Base-by-base conservation (phyloP, 2,888 invertebrate species). In the Dastarcus helophoroides region DNA sequence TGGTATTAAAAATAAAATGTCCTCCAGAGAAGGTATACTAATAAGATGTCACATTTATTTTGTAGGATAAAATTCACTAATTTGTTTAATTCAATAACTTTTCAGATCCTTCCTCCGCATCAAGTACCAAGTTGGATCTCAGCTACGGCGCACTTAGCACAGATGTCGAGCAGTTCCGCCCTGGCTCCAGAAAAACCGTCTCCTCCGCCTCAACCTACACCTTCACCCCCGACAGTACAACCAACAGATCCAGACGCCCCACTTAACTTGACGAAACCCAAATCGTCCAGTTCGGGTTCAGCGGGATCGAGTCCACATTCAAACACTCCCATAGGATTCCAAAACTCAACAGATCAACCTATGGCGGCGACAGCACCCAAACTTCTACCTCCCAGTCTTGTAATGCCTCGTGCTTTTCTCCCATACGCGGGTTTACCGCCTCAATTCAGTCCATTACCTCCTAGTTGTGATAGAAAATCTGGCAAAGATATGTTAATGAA, bases 181-280 rank as follows among this genome's bases (percentile, higher is more conserved):
- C 11, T 28, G 15, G 29, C 22, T 4, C 27, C 29, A 21, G 27
- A 23, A 10, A 36, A 19, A 3, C 30, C 30, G 7, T 22, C 35
- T 8, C 56, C 50, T 16, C 54, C 56, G 7, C 56, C 49, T 9
- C 58, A 50, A 35, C 46, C 47, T 22, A 52, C 54, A 2, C 54
- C 59, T n/a, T 50, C 62, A 11, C 56, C 60, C 2, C 54, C 58
- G 8, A 51, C 54, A 21, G 53, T 56, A 21, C 48, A 42, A 26
- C 46, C 51, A 26, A 48, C 53, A 11, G 80, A 83, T 60, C 76
- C 80, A 0, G 89, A 89, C 56, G 75, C 84, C 2, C 91, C 91
- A 2, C 68, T 93, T 23, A 91, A 91, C 63, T 72, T 91, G 30
- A 80, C 80, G 51, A 91, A 90, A 63, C 90, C 90, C 33, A 81